Conservation (phyloP, 1,140 invertebrate genomes). For the Carposina sasakii region DNA sequence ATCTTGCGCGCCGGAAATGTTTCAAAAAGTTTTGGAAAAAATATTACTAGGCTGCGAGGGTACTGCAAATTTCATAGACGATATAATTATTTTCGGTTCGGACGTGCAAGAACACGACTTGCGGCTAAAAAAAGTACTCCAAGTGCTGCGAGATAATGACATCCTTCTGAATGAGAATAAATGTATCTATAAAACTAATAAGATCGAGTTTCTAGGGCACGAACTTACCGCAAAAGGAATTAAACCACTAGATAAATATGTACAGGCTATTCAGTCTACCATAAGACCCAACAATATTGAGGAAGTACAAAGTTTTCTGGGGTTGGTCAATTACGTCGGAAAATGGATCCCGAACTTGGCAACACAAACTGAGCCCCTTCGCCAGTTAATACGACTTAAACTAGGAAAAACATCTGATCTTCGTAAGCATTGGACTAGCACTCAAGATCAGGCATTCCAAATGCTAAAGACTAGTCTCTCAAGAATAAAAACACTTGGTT, state of each 20-base stretch:
- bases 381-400: conserved; percentile 15
- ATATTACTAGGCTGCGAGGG: conserved; percentile 31
- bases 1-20: conserved; percentile 35
- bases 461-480: not conserved
- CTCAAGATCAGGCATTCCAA: not conserved
- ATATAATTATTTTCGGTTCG: conserved; percentile 7
- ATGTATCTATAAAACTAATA: not conserved
- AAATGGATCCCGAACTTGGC: conserved; percentile 33
- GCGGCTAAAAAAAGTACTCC: conserved; percentile 1
- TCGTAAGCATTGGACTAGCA: not conserved
- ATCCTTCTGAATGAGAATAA: not conserved
- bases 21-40: conserved; percentile 40
- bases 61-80: conserved; percentile 18
- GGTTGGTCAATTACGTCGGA: conserved; percentile 29
- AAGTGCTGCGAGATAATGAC: conserved; percentile 9
- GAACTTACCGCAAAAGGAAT: not conserved
- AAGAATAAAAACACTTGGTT: not conserved
- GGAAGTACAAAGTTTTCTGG: conserved; percentile 35
- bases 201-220: not conserved
- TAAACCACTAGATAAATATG: not conserved
- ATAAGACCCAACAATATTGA: conserved; percentile 24
- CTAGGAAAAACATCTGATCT: not conserved
- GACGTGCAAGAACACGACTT: conserved; percentile 2
- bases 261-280: conserved; percentile 19
- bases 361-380: conserved; percentile 18